Percentiles rank a stretch among this genome's conserved stretches.
Conservation (phyloP, 37 sponge, comb jelly and placozoan species). For the Geodia barretti region DNA sequence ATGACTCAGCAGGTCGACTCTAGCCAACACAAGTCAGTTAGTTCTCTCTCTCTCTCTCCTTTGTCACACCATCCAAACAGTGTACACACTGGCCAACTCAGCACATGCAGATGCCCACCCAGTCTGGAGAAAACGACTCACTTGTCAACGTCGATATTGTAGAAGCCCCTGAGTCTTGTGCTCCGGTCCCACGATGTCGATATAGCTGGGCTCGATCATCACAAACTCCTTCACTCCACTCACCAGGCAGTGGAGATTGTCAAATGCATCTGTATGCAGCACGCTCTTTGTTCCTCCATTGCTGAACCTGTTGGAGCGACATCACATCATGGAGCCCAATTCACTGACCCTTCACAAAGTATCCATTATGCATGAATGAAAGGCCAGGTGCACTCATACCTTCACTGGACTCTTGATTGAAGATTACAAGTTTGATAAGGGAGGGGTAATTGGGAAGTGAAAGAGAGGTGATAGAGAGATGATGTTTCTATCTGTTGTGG, state of each 20-base stretch:
- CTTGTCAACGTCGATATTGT: constrained; percentile 67
- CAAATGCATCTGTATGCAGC: constrained; percentile 66
- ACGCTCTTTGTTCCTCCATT: constrained; percentile 87
- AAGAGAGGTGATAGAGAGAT: not conserved
- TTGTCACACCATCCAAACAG: not conserved
- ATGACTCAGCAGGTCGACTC: constrained; percentile 67
- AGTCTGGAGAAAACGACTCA: not conserved
- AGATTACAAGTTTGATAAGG: no score
- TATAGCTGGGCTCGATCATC: constrained; percentile 56
- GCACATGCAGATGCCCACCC: not conserved
- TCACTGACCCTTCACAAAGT: no score
- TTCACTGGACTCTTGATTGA: no score
- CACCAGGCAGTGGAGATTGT: constrained; percentile 82
- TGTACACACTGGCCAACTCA: not conserved
- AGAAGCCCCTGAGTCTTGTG: constrained; percentile 44
- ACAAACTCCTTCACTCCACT: constrained; percentile 72
- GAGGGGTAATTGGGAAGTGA: not conserved
- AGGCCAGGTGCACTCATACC: no score
- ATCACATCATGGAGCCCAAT: no score
- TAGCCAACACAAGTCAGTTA: no score
- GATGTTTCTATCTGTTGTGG: no score
- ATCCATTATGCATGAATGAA: no score
- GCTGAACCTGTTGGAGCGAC: constrained; percentile 54
- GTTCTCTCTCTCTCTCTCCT: not conserved
- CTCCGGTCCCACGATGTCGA: constrained; percentile 67